These are phyloP conservation scores for Toxotes chatareus DNA, from an alignment of 2,113 vertebrate species.

Conservation along the genomic window DNA sequence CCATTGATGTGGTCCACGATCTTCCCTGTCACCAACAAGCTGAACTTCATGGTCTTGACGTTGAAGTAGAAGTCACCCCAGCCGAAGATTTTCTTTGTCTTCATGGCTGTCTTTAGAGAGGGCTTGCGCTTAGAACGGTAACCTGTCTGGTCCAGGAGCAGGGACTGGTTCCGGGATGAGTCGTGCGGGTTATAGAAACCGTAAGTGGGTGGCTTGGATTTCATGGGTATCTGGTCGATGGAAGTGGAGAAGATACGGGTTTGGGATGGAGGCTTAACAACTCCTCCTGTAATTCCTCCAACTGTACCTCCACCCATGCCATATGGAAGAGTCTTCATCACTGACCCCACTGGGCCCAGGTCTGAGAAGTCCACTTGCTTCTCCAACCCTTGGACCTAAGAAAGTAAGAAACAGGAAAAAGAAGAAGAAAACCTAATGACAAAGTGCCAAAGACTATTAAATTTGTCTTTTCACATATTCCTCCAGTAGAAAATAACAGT, in stretches of 20 bases:
- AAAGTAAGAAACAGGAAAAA: constrained; percentile 38
- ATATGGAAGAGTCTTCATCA: constrained; percentile 87
- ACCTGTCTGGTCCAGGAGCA: constrained; percentile 80
- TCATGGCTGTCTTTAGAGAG: constrained; percentile 87
- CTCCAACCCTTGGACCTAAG: constrained; percentile 87
- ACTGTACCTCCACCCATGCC: constrained; percentile 75
- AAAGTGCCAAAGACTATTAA: not conserved
- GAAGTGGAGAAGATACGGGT: constrained; percentile 83
- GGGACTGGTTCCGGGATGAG: constrained; percentile 86
- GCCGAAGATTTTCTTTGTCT: constrained; percentile 96
- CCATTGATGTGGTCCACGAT: constrained; percentile 98
- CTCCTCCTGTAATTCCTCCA: constrained; percentile 65
- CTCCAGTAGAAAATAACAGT: not conserved
- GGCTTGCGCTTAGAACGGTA: constrained; percentile 91
- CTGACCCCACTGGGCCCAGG: constrained; percentile 80
- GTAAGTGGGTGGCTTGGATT: constrained; percentile 84
- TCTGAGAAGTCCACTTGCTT: constrained; percentile 90
- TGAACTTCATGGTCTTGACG: constrained; percentile 94
- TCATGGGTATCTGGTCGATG: constrained; percentile 82
- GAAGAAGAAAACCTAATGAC: constrained; percentile 10
- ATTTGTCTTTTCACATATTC: not conserved
- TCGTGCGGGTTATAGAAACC: constrained; percentile 85
- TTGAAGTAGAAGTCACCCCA: constrained; percentile 99
- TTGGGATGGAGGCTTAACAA: constrained; percentile 84
- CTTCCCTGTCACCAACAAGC: constrained; percentile 87